Percentiles rank a stretch among this genome's conserved stretches.
Conservation (phyloP, 1,140 invertebrate genomes). For the Lordiphosa stackelbergi region DNA sequence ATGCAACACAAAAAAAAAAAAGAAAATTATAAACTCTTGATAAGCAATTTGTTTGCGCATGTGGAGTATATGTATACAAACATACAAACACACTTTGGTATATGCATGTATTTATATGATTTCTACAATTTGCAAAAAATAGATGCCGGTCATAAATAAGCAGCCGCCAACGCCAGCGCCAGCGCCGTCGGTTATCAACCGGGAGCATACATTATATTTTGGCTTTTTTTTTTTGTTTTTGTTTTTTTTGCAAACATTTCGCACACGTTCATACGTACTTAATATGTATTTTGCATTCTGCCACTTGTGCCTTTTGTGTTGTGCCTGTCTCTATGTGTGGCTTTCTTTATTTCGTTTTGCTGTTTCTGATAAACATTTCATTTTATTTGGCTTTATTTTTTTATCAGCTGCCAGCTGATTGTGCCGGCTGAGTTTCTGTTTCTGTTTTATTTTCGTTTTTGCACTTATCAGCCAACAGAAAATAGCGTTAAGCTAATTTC, state of each 20-base stretch:
- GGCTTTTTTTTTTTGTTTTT: too few species aligned
- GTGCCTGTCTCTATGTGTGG: conserved; percentile 4
- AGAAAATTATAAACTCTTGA: conserved; percentile 50
- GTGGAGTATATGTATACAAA: conserved; percentile 1
- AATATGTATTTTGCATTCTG: conserved; percentile 23
- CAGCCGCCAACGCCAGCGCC: conserved; percentile 22
- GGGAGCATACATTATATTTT: conserved; percentile 41
- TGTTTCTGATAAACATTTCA: conserved; percentile 1
- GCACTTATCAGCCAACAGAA: too few species aligned
- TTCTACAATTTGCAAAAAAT: conserved; percentile 41
- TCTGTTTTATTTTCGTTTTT: conserved; percentile 1
- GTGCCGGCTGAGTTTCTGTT: neutral
- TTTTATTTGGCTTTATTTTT: too few species aligned
- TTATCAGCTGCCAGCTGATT: too few species aligned
- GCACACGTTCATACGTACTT: conserved; percentile 4
- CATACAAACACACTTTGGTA: neutral
- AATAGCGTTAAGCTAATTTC: too few species aligned
- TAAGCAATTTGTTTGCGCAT: conserved; percentile 28
- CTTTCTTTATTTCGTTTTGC: conserved; percentile 13
- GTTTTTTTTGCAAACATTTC: too few species aligned
- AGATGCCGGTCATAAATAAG: conserved; percentile 52
- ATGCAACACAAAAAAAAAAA: conserved; percentile 2
- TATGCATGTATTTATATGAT: conserved; percentile 8
- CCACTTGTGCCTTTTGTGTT: too few species aligned
- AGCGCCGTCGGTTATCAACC: conserved; percentile 50